Conservation (phyloP, 2,797 vertebrate species). For the Neostethus bicornis region DNA sequence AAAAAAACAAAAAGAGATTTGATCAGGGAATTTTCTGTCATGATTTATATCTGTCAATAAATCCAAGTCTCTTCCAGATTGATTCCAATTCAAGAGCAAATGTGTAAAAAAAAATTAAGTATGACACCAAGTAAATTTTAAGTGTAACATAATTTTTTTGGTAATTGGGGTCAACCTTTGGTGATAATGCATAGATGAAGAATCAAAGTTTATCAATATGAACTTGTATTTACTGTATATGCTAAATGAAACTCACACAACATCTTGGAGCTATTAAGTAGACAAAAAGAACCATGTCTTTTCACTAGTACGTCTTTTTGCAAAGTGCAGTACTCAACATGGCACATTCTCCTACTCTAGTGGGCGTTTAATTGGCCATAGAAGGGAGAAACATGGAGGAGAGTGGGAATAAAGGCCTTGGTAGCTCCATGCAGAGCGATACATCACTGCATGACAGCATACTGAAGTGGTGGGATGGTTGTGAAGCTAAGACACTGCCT, state of each 20-base stretch:
- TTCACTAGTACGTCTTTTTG: slow-evolving; percentile 64
- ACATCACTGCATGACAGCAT: slow-evolving; percentile 77
- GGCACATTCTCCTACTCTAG: slow-evolving; percentile 68
- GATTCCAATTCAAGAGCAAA: slow-evolving; percentile 41
- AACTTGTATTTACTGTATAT: slow-evolving; percentile 51
- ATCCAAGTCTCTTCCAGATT: slow-evolving; percentile 29
- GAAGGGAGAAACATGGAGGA: slow-evolving; percentile 65
- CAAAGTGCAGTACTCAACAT: slow-evolving; percentile 59
- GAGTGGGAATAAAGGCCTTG: slow-evolving; percentile 75
- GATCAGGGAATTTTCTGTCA: slow-evolving; percentile 9
- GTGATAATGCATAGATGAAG: slow-evolving; percentile 25
- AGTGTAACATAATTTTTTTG: slow-evolving; percentile 51
- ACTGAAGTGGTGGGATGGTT: slow-evolving; percentile 71
- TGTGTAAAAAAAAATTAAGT: slow-evolving; percentile 23
- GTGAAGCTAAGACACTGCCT: slow-evolving; percentile 68
- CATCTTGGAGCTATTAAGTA: slow-evolving; percentile 67
- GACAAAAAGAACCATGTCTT: slow-evolving; percentile 68
- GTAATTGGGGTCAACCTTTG: slow-evolving; percentile 52
- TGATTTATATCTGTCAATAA: slow-evolving; percentile 41
- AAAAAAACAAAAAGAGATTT: too few species aligned
- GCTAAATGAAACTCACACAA: slow-evolving; percentile 64
- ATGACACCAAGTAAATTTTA: slow-evolving; percentile 40
- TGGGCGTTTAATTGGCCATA: slow-evolving; percentile 77
- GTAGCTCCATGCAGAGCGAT: slow-evolving; percentile 70
- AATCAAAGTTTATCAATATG: slow-evolving; percentile 39